Evolutionary conservation across 2,888 invertebrate genomes (phyloP), one percentile per base, ranked within the genome.

Genomic region (Agrochola lota): DNA sequence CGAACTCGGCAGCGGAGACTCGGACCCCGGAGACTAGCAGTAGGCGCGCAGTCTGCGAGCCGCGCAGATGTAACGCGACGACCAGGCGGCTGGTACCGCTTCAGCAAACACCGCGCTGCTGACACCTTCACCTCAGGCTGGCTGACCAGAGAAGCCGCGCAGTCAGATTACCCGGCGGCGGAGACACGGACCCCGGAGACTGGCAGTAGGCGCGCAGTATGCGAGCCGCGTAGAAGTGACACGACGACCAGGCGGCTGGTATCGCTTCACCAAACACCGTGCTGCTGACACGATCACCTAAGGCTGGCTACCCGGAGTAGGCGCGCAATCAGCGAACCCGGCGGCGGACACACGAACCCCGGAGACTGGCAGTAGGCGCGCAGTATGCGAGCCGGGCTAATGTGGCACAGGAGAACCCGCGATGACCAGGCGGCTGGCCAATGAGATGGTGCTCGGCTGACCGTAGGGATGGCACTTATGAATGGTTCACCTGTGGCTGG

Each of bases 141-240:
- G 77, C 43, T 62, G 17, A 26, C 40, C n/a, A 35, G 11, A n/a
- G 17, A 46, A 59, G 20, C n/a, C 69, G 46, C 72, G 76, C 49
- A 68, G 64, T 4, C 40, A 9, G 23, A 9, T 30, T 26, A 40
- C 57, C 59, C 60, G 23, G 20, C 20, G 12, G 15, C n/a, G 52
- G 23, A 26, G n/a, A 43, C 30, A 0, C 23, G 23, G 0, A 30
- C 23, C 9, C 12, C 46, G 15, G 8, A 30, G 40, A 12, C 26
- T 55, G 35, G 12, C 63, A 55, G 40, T 17, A 17, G 74, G 35
- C 59, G 62, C 52, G 66, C 64, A 70, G 66, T 60, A n/a, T 26
- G 26, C 72, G 17, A 66, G 49, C 57, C 52, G 43, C 15, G 52
- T 4, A 17, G 26, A 23, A 17, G 40, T 43, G 20, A 43, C 46